phyloP scores from a whole-genome alignment of 35 echinoderm and acorn worm species.

The Apostichopus californicus region DNA sequence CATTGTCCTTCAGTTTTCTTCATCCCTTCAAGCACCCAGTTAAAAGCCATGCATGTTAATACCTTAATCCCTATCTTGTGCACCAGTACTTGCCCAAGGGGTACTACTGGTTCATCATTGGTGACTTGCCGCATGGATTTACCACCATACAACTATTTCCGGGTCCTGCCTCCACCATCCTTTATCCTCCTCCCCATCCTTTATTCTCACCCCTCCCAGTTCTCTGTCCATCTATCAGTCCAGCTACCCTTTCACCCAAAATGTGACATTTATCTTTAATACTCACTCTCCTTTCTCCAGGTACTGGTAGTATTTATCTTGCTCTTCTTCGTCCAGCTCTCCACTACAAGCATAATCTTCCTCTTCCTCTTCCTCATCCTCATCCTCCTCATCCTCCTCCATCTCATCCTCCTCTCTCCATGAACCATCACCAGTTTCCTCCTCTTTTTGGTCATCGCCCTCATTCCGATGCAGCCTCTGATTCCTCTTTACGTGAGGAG shows the following conservation, averaged over 20 bases:
- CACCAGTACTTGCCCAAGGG: too few relatives aligned
- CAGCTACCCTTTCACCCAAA: background rate
- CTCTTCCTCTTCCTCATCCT: background rate
- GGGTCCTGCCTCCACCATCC: background rate
- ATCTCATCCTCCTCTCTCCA: conserved; percentile 8
- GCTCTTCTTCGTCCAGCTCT: conserved; percentile 17
- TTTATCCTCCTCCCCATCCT: background rate
- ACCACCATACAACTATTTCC: background rate
- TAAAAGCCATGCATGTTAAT: too few relatives aligned
- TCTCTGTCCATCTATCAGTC: background rate
- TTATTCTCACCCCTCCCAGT: background rate
- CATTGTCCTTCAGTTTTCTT: too few relatives aligned
- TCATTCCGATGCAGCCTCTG: background rate
- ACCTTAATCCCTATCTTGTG: too few relatives aligned
- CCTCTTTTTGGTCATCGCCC: background rate
- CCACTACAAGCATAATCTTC: conserved; percentile 21
- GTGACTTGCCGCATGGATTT: too few relatives aligned
- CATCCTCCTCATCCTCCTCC: background rate
- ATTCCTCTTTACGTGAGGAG: background rate
- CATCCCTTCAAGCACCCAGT: too few relatives aligned
- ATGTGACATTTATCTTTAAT: background rate
- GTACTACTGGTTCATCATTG: too few relatives aligned
- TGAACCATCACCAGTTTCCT: background rate
- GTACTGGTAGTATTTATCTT: conserved; percentile 21
- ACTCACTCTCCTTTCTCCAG: conserved; percentile 45